Conservation (phyloP, 2,113 vertebrate genomes). For the Microcebus tavaratra region DNA sequence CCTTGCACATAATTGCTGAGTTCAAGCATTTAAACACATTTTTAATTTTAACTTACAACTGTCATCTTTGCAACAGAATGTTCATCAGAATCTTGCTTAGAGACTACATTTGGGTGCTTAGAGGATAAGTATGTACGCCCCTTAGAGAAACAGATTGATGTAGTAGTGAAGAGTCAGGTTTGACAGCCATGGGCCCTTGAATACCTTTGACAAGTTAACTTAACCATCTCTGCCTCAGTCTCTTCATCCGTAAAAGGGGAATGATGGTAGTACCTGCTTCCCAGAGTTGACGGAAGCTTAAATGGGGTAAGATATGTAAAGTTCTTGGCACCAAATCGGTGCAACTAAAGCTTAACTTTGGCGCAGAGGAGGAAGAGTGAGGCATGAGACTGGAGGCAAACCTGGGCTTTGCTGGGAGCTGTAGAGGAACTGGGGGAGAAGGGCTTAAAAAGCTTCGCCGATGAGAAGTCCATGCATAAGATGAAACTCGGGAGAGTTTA, state of each 20-base stretch:
- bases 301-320: accelerated
- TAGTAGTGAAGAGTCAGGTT: background rate
- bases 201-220: too few species aligned
- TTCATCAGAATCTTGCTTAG: background rate
- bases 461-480: background rate
- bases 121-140: background rate
- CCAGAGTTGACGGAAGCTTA: background rate
- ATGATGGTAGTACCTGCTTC: too few species aligned
- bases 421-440: too few species aligned
- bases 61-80: background rate
- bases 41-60: background rate
- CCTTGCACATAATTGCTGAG: background rate
- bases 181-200: background rate
- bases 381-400: background rate
- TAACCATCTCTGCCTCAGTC: background rate
- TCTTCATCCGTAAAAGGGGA: background rate
- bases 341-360: background rate
- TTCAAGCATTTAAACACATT: background rate
- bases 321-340: background rate
- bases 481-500: background rate
- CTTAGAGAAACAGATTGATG: background rate
- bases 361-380: background rate
- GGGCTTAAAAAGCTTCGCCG: background rate
- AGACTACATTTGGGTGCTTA: background rate
- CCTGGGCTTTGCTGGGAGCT: background rate